A percentile compares a stretch with the other conserved stretches of the same genome.
phyloP scores from a whole-genome alignment of 1,140 invertebrate genomes.

The Drosophila funebris region DNA sequence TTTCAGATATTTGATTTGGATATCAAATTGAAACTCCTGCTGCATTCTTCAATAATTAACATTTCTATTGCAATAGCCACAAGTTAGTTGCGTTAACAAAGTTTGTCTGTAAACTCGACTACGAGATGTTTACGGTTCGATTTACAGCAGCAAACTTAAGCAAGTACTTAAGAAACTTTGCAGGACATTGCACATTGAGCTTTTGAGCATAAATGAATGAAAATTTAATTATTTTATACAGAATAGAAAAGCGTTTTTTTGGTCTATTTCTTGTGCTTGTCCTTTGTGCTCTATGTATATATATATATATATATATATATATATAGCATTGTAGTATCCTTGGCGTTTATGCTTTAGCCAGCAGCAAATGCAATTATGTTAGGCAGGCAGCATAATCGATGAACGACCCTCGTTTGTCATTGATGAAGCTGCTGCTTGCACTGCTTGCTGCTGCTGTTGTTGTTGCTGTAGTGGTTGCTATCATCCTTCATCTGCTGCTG shows the following conservation, averaged over 20 bases:
- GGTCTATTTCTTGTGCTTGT: not conserved
- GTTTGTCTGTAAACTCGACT: constrained; percentile 6
- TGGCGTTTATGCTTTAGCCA: not conserved
- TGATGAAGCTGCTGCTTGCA: constrained; percentile 54
- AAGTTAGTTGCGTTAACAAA: no score
- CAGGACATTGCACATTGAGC: not conserved
- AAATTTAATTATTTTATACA: constrained; percentile 7
- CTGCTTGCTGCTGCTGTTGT: not conserved
- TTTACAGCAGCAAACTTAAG: no score
- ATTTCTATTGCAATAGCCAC: no score
- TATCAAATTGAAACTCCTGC: not conserved
- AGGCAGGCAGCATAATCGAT: constrained; percentile 69
- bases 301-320: no score
- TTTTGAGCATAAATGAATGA: constrained; percentile 7
- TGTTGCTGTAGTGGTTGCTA: not conserved
- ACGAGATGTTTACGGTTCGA: no score
- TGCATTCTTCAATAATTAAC: no score
- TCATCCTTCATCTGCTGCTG: not conserved
- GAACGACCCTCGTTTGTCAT: constrained; percentile 43
- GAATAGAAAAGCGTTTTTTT: not conserved
- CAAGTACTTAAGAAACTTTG: no score
- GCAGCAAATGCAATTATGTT: constrained; percentile 66
- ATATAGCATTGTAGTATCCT: constrained; percentile 5
- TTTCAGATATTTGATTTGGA: not conserved
- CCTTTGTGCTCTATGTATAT: no score